These are phyloP conservation scores for Acrocera orbiculus DNA, from an alignment of 2,888 invertebrate genomes.

Conservation along the genomic window DNA sequence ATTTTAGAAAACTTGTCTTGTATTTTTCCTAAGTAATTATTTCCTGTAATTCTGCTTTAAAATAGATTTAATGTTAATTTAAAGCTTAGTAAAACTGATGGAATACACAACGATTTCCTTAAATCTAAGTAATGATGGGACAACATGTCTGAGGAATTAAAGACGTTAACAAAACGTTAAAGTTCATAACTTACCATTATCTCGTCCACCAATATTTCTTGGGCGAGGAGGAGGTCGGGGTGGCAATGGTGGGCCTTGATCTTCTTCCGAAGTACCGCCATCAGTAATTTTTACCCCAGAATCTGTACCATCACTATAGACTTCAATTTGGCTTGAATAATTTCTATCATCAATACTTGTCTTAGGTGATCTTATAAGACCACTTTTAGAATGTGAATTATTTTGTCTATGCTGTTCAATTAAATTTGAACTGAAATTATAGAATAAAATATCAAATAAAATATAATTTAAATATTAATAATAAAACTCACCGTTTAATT, in stretches of 20 bases:
- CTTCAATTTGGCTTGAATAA: slow-evolving; percentile 20
- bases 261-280: slow-evolving; percentile 19
- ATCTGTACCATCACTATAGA: slow-evolving; percentile 22
- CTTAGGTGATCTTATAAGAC: slow-evolving; percentile 5
- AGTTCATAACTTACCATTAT: slow-evolving; percentile 15
- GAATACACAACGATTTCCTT: too few species aligned
- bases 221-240: slow-evolving; percentile 26
- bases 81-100: too few species aligned
- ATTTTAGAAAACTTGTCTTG: too few species aligned
- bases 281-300: slow-evolving; percentile 19
- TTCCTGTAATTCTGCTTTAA: too few species aligned
- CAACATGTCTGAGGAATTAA: too few species aligned
- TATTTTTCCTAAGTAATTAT: too few species aligned
- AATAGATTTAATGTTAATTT: too few species aligned
- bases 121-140: too few species aligned
- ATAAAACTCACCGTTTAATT: slow-evolving; percentile 8
- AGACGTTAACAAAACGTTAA: too few species aligned
- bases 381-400: slow-evolving; percentile 9
- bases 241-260: slow-evolving; percentile 28
- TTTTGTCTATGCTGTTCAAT: slow-evolving; percentile 13
- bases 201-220: slow-evolving; percentile 14
- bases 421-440: not conserved
- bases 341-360: slow-evolving; percentile 16
- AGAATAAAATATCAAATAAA: not conserved
- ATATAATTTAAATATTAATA: not conserved